phyloP scores from a whole-genome alignment of 2,113 vertebrate genomes.

The Riparia riparia region DNA sequence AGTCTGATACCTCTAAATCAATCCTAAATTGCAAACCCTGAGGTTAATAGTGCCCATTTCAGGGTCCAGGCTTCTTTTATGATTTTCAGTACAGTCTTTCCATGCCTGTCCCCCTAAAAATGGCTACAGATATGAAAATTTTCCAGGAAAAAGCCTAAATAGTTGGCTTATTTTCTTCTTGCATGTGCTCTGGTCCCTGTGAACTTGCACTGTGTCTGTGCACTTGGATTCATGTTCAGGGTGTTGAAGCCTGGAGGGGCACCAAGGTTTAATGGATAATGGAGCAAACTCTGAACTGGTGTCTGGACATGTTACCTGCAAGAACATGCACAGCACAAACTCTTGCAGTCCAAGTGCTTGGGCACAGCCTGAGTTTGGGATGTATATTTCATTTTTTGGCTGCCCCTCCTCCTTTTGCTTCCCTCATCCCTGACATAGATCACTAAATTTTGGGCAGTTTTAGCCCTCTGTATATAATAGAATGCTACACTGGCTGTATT shows the following conservation, averaged over 20 bases:
- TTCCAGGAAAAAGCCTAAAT: neutral
- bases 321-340: neutral
- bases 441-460: neutral
- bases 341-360: neutral
- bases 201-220: neutral
- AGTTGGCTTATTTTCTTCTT: neutral
- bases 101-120: neutral
- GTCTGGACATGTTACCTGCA: neutral
- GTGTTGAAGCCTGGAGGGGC: neutral
- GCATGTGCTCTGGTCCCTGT: neutral
- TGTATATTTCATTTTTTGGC: neutral
- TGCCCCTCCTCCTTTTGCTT: neutral
- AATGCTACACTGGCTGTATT: neutral
- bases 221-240: neutral
- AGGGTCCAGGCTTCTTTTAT: neutral
- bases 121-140: neutral
- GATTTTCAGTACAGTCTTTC: neutral
- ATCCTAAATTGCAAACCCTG: neutral
- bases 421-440: neutral
- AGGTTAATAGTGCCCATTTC: neutral
- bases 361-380: neutral
- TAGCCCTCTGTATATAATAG: too few species aligned
- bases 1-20: neutral
- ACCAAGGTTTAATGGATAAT: neutral
- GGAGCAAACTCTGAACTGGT: neutral